Evolutionary conservation across 2,888 invertebrate genomes (phyloP), one percentile per base, ranked within the genome.

Genomic region (Torymus texanus): DNA sequence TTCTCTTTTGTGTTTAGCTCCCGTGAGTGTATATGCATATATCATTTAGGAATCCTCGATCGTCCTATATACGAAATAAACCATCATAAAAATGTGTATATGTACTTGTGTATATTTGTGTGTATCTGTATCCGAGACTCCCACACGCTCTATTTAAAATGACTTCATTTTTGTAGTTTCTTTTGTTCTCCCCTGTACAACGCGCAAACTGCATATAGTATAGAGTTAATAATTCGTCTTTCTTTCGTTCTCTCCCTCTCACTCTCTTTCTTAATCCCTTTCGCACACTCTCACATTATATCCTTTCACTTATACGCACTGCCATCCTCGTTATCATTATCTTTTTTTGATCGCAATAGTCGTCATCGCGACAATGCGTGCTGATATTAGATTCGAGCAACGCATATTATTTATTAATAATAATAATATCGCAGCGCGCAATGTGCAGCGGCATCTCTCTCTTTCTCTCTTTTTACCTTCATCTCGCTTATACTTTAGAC

Each of bases 171-270:
- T 61, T 66, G 10, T 56, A 16, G 56, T 80, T 63, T 63, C 4
- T 61, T 65, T 68, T 74, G 2, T 21, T 21, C 63, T 72, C 66
- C 78, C 66, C 73, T 77, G 74, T 78, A 80, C 76, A 80, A 74
- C 53, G 63, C 59, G 67, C 59, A 75, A 75, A 74, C 53, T 74
- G 73, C 61, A 41, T 21, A 21, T 21, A 21, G 41, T 41, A 65
- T 41, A 65, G 73, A 73, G 56, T 71, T 65, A 62, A 68, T 77
- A 80, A 77, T 74, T 77, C 63, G 66, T 78, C 74, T 63, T 18
- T 68, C 70, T 70, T 61, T 74, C 50, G 65, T 21, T 67, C 62
- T 73, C n/a, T 78, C 66, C 73, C 61, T 24, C 72, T 65, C 61
- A 29, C 61, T 13, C 58, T 56, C 65, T 50, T 21, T 21, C 21